Conservation (phyloP, 2,113 vertebrate genomes). For the Pogona vitticeps region DNA sequence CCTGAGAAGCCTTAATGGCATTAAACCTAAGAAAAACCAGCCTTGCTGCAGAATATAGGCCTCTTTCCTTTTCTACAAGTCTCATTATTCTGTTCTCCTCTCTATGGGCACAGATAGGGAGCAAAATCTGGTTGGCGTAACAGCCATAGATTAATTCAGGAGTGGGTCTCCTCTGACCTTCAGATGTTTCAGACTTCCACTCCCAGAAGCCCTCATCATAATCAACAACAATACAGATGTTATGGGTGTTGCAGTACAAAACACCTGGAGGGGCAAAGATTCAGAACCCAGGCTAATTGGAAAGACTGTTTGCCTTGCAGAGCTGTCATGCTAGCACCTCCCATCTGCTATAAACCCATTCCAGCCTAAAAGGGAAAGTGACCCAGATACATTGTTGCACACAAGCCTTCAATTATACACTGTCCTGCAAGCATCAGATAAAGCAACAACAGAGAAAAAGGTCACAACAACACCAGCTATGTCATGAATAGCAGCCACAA, state of each 20-base stretch:
- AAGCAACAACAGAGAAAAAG: slow-evolving; percentile 61
- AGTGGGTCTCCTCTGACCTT: neutral
- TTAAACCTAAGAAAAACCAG: neutral
- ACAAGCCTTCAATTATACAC: slow-evolving; percentile 55
- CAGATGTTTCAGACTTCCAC: too few species aligned
- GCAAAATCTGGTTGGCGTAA: neutral
- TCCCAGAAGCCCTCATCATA: neutral
- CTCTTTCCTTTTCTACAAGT: neutral
- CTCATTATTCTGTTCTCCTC: neutral
- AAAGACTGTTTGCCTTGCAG: neutral
- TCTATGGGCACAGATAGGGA: neutral
- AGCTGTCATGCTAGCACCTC: slow-evolving; percentile 46
- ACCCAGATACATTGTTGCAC: slow-evolving; percentile 40
- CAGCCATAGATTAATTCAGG: neutral
- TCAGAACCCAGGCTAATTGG: neutral
- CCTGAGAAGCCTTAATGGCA: neutral
- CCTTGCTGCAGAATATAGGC: neutral
- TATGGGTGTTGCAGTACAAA: neutral
- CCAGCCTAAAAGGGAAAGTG: slow-evolving; percentile 39
- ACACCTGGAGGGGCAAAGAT: neutral
- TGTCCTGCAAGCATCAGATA: slow-evolving; percentile 65
- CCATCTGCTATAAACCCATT: slow-evolving; percentile 24
- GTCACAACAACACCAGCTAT: slow-evolving; percentile 68
- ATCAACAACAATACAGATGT: neutral
- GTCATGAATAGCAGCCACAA: slow-evolving; percentile 72